These are phyloP conservation scores for Leptinotarsa haldemani DNA, from an alignment of 2,888 invertebrate species.

Conservation along the genomic window DNA sequence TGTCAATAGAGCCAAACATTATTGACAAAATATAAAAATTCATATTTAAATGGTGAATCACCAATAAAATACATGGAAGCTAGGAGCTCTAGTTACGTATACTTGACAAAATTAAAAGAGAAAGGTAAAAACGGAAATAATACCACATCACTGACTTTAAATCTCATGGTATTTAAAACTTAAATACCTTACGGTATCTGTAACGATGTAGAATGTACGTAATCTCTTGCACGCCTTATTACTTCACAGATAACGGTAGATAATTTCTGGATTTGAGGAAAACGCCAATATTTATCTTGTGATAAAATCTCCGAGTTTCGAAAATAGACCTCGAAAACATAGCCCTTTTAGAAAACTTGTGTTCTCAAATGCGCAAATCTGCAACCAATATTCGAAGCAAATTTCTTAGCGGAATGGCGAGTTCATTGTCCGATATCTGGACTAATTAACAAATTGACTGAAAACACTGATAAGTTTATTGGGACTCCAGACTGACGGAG, in stretches of 20 bases:
- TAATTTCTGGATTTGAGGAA: constrained; percentile 9
- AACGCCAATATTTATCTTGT: constrained; percentile 21
- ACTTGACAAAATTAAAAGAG: too few relatives aligned
- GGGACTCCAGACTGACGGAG: constrained; percentile 43
- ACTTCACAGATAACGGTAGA: constrained; percentile 19
- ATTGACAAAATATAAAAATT: too few relatives aligned
- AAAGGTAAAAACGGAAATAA: too few relatives aligned
- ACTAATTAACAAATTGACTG: constrained; percentile 11
- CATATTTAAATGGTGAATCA: too few relatives aligned
- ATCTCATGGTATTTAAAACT: constrained; percentile 2
- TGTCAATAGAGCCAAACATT: too few relatives aligned
- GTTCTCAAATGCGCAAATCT: background rate
- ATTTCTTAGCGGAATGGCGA: background rate
- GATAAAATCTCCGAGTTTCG: constrained; percentile 2
- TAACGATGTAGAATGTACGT: constrained; percentile 1
- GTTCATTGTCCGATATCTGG: constrained; percentile 4
- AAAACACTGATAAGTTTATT: constrained; percentile 12
- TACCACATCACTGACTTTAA: background rate
- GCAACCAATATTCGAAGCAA: background rate
- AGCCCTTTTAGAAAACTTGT: background rate
- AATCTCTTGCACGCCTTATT: constrained; percentile 12
- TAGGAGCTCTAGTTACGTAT: background rate
- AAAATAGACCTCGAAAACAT: background rate
- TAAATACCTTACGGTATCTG: background rate
- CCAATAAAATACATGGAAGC: too few relatives aligned